Evolutionary conservation across 2,888 invertebrate genomes (phyloP).

Genomic region (Prenolepis imparis): DNA sequence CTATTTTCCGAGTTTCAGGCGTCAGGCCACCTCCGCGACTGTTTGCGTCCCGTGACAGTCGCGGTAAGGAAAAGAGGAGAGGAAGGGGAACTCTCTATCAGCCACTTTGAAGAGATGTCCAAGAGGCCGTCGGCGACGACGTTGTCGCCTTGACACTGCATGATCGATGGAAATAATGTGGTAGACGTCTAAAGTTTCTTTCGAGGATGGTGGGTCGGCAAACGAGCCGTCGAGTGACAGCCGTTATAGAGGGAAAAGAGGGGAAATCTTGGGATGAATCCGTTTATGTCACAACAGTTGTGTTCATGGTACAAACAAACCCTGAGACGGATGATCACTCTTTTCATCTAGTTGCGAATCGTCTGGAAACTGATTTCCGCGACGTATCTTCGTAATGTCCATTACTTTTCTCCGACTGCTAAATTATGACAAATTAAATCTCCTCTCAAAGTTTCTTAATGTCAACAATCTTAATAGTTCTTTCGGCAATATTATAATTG

Average conservation of each 20-base stretch:
- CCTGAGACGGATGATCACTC: conserved; percentile 25
- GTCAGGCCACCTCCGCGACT: conserved; percentile 36
- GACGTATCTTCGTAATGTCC: background rate
- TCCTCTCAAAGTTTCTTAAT: background rate
- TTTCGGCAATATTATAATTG: background rate
- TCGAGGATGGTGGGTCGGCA: conserved; percentile 46
- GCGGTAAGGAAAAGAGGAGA: conserved; percentile 53
- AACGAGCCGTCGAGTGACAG: conserved; percentile 55
- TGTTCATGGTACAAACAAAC: conserved; percentile 28
- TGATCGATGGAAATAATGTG: conserved; percentile 73
- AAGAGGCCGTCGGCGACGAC: conserved; percentile 58
- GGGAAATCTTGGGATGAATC: conserved; percentile 46
- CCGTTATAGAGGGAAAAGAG: conserved; percentile 48
- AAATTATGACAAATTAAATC: background rate
- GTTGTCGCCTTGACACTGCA: conserved; percentile 59
- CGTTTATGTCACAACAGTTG: conserved; percentile 55
- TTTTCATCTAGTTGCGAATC: conserved; percentile 19
- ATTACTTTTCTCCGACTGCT: background rate
- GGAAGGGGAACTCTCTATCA: conserved; percentile 55
- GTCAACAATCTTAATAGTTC: background rate
- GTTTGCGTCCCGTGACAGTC: conserved; percentile 48
- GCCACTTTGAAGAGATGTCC: conserved; percentile 63
- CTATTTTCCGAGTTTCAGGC: conserved; percentile 50
- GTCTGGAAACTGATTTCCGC: conserved; percentile 33
- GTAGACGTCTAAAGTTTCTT: conserved; percentile 55